Conservation (phyloP, 2,888 invertebrate genomes). For the Nesidiocoris tenuis region DNA sequence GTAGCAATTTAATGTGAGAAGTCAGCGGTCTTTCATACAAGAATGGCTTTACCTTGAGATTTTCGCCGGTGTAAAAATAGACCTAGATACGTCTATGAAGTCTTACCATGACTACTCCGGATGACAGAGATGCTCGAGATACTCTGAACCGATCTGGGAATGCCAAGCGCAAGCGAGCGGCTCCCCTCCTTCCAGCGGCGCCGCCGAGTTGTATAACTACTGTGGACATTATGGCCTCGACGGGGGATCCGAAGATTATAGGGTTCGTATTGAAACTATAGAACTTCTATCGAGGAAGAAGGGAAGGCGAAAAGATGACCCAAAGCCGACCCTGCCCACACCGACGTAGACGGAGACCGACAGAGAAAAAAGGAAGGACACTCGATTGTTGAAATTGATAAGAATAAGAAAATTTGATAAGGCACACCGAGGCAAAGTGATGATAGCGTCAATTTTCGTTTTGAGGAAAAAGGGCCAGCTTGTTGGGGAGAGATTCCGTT, state of each 20-base stretch:
- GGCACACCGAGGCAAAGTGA: too few relatives aligned
- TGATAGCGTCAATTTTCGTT: too few relatives aligned
- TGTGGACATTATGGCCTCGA: conserved; percentile 45
- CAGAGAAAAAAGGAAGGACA: too few relatives aligned
- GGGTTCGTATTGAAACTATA: not conserved
- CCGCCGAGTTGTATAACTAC: conserved; percentile 46
- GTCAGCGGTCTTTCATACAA: too few relatives aligned
- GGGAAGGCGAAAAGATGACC: not conserved
- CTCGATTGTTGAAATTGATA: too few relatives aligned
- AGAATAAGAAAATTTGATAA: too few relatives aligned
- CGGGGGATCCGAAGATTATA: not conserved
- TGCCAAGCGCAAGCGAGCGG: conserved; percentile 40
- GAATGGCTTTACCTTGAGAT: not conserved
- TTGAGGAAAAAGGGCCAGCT: too few relatives aligned
- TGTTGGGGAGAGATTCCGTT: too few relatives aligned
- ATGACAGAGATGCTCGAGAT: conserved; percentile 40
- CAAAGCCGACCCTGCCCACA: not conserved
- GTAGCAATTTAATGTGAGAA: too few relatives aligned
- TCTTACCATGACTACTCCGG: conserved; percentile 40
- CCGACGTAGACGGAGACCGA: too few relatives aligned
- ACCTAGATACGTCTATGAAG: not conserved
- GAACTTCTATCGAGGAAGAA: not conserved
- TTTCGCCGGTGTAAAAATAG: conserved; percentile 1
- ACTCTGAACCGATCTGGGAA: conserved; percentile 43
- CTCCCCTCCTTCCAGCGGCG: conserved; percentile 46